Conservation (phyloP, 2,888 invertebrate genomes). For the Linhomoeus sp. region DNA sequence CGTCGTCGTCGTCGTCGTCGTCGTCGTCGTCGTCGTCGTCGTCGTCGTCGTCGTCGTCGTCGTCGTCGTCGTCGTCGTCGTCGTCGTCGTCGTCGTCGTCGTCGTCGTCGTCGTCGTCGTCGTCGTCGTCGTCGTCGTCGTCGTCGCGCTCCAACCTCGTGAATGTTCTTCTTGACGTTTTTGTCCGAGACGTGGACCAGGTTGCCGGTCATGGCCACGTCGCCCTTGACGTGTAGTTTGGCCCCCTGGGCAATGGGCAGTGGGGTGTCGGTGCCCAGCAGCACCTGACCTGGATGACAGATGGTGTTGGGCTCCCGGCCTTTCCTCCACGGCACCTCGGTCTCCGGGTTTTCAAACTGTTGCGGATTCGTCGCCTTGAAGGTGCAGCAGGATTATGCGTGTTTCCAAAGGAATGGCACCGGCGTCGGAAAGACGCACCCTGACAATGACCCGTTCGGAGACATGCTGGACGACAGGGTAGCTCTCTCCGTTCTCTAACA, state of each 20-base stretch:
- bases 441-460: slow-evolving; percentile 85
- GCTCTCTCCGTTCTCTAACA: slow-evolving; percentile 10
- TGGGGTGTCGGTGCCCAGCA: no score
- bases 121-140: no score
- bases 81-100: no score
- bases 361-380: slow-evolving; percentile 95
- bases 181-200: slow-evolving; percentile 84
- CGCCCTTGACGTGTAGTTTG: slow-evolving; percentile 68
- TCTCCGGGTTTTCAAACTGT: slow-evolving; percentile 61
- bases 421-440: no score
- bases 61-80: neutral
- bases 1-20: no score
- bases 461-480: slow-evolving; percentile 47
- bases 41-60: no score
- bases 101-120: no score
- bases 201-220: slow-evolving; percentile 77
- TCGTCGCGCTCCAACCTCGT: slow-evolving; percentile 41
- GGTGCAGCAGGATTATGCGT: no score
- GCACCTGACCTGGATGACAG: no score
- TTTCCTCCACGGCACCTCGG: no score
- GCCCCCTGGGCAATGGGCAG: slow-evolving; percentile 32
- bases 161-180: slow-evolving; percentile 73
- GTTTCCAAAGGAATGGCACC: no score
- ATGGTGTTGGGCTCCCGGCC: neutral
- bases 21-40: neutral